phyloP scores from a whole-genome alignment of 2,113 vertebrate species.

The Ammodytes marinus region DNA sequence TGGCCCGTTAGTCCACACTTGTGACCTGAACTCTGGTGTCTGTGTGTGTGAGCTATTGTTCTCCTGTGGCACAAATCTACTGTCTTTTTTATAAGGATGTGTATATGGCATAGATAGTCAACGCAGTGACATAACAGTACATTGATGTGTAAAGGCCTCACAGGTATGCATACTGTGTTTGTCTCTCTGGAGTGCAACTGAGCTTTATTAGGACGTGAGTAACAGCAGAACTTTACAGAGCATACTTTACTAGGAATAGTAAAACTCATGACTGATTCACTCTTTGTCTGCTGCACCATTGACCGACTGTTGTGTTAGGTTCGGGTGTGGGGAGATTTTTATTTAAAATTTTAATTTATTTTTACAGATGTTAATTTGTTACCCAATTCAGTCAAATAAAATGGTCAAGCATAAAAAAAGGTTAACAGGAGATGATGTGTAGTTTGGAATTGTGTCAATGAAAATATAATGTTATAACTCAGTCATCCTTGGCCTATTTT shows the following conservation, averaged over 20 bases:
- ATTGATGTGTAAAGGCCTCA: neutral
- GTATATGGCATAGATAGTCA: constrained; percentile 28
- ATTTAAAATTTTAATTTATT: neutral
- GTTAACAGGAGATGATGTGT: too few species aligned
- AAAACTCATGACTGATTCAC: constrained; percentile 57
- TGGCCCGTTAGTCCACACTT: constrained; percentile 26
- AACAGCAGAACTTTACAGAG: constrained; percentile 64
- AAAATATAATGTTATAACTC: neutral
- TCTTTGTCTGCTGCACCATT: constrained; percentile 15
- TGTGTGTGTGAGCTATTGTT: neutral
- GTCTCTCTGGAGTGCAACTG: constrained; percentile 30
- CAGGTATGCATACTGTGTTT: constrained; percentile 18
- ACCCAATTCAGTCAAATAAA: neutral
- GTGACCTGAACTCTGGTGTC: constrained; percentile 20
- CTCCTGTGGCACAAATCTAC: constrained; percentile 26
- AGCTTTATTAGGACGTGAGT: constrained; percentile 63
- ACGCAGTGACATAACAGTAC: constrained; percentile 11
- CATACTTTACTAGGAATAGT: constrained; percentile 65
- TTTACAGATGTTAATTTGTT: neutral
- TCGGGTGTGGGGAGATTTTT: neutral
- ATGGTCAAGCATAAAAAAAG: too few species aligned
- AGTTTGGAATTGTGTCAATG: neutral
- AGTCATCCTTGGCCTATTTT: neutral
- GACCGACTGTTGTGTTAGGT: neutral
- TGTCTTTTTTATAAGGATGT: constrained; percentile 49